Conservation (phyloP, 2,797 vertebrate species). For the Alcedo quadribrachys region DNA sequence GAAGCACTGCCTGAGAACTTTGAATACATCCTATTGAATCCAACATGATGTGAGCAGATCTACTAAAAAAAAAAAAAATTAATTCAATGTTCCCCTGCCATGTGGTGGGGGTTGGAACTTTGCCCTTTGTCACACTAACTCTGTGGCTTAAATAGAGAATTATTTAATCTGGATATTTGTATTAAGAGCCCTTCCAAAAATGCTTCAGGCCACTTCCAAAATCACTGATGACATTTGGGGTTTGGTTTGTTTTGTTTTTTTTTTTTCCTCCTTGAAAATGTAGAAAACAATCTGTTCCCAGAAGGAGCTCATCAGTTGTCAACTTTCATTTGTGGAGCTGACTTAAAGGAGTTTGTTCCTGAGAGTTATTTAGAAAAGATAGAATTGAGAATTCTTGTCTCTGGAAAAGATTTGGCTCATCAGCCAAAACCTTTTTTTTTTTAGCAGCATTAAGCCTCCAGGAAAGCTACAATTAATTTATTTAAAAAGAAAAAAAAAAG, state of each 20-base stretch:
- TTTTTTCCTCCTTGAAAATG: background rate
- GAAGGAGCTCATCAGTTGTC: slow-evolving; percentile 54
- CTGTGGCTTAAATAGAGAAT: background rate
- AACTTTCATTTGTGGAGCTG: slow-evolving; percentile 43
- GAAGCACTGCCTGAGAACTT: too few relatives aligned
- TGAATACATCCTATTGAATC: too few relatives aligned
- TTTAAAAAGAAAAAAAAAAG: background rate
- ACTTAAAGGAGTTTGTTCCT: slow-evolving; percentile 52
- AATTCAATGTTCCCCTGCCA: too few relatives aligned
- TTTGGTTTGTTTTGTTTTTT: background rate
- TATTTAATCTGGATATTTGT: slow-evolving; percentile 20
- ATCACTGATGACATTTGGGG: background rate
- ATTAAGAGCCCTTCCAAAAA: background rate
- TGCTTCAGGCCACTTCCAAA: slow-evolving; percentile 36
- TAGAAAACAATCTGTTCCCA: slow-evolving; percentile 42
- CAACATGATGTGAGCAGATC: too few relatives aligned
- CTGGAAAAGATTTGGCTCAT: slow-evolving; percentile 24
- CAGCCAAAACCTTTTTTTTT: slow-evolving; percentile 46
- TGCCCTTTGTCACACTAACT: background rate
- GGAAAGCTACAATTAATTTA: slow-evolving; percentile 50
- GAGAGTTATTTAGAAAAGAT: slow-evolving; percentile 31
- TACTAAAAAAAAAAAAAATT: too few relatives aligned
- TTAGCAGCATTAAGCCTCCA: slow-evolving; percentile 30
- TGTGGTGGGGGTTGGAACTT: background rate
- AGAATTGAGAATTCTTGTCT: slow-evolving; percentile 33